Conservation (phyloP, 2,113 vertebrate species). For the Prionailurus bengalensis region DNA sequence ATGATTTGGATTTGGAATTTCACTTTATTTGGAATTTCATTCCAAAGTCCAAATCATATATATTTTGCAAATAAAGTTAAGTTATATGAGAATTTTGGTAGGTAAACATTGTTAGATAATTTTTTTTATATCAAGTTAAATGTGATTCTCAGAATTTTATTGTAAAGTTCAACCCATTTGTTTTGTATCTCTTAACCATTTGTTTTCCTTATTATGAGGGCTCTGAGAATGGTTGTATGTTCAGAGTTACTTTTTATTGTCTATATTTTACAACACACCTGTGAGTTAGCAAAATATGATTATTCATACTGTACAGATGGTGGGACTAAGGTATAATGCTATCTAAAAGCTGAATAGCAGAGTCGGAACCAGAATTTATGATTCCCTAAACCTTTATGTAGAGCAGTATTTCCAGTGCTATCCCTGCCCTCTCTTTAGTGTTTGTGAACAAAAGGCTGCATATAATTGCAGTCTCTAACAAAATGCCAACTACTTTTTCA, state of each 20-base stretch:
- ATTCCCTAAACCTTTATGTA: constrained; percentile 69
- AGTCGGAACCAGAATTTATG: constrained; percentile 76
- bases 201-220: constrained; percentile 27
- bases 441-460: constrained; percentile 58
- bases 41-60: not conserved
- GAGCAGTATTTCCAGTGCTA: constrained; percentile 36
- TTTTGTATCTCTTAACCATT: constrained; percentile 62
- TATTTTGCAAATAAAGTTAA: not conserved
- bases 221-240: constrained; percentile 6
- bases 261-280: constrained; percentile 77
- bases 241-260: constrained; percentile 73
- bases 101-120: not conserved
- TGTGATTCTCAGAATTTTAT: constrained; percentile 5
- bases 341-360: constrained; percentile 71
- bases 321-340: constrained; percentile 70
- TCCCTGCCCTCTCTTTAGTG: constrained; percentile 56
- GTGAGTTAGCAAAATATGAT: constrained; percentile 79
- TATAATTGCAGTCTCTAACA: constrained; percentile 54
- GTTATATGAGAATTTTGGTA: not conserved
- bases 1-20: not conserved
- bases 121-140: not conserved
- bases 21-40: not conserved
- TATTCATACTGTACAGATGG: constrained; percentile 81
- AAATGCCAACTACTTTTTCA: constrained; percentile 50
- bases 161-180: not conserved